A percentile compares a stretch with the other conserved stretches of the same genome.
These are phyloP conservation scores for Heliopora coerulea DNA, from an alignment of 92 coral and sea anemone species.

Conservation along the genomic window DNA sequence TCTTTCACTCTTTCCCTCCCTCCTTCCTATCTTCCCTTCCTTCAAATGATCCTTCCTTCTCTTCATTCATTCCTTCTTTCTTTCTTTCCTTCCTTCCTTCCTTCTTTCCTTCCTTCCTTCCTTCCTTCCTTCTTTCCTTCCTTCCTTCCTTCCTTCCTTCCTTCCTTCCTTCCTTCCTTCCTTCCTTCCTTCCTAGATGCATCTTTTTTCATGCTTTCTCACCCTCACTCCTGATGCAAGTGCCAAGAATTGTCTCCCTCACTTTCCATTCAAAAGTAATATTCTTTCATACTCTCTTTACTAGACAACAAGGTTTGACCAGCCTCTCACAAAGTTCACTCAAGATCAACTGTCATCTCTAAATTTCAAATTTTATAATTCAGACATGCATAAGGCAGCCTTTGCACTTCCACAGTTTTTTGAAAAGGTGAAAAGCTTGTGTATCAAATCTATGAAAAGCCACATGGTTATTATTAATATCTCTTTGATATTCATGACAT, in stretches of 20 bases:
- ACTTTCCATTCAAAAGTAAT: too few relatives aligned
- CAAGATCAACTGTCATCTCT: conserved; percentile 51
- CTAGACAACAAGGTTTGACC: conserved; percentile 73
- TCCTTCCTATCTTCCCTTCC: neutral
- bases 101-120: too few relatives aligned
- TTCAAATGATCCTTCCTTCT: neutral
- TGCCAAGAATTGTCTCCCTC: neutral
- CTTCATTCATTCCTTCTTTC: too few relatives aligned
- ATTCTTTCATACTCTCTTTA: neutral
- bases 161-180: too few relatives aligned
- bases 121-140: too few relatives aligned
- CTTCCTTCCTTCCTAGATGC: too few relatives aligned
- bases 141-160: too few relatives aligned
- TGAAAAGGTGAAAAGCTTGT: conserved; percentile 70
- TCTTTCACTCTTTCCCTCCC: too few relatives aligned
- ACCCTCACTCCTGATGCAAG: neutral
- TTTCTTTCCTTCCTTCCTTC: too few relatives aligned
- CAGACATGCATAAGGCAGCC: conserved; percentile 78
- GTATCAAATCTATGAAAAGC: too few relatives aligned
- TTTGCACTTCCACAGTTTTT: conserved; percentile 88
- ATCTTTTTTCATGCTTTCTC: neutral
- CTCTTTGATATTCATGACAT: too few relatives aligned
- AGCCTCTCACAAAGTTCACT: conserved; percentile 65
- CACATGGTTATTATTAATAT: too few relatives aligned
- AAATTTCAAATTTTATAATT: conserved; percentile 62